Evolutionary conservation across 2,797 vertebrate species (phyloP), one percentile per base, ranked within the genome.

Genomic region (Perodicticus potto): DNA sequence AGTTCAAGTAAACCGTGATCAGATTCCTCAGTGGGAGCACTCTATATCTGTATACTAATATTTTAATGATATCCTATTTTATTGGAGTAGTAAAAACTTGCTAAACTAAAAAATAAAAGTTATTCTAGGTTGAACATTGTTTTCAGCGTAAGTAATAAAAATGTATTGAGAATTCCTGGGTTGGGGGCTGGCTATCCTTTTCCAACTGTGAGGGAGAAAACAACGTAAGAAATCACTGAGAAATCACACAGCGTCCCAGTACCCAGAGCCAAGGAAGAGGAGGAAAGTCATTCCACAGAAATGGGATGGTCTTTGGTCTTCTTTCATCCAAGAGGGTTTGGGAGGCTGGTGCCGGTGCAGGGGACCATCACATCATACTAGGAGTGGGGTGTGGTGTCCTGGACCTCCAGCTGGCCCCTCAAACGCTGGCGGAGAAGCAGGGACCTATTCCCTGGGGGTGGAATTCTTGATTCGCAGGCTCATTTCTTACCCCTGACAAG

Each of bases 401-500:
- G 76, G 73, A 32, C 81, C 77, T 84, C 45, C 37, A 20, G 87
- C 20, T 22, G 92, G 61, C 65, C 80, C 89, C 82, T 96, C 67
- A 32, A 93, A 83, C 49, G 78, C 74, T 69, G 32, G 32, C 20
- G 72, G 84, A 83, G 53, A n/a, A 85, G 72, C 32, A 86, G 40
- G 7, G 32, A 69, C 65, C 17, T n/a, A 17, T 19, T n/a, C 32
- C 81, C 78, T 37, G 19, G 59, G 92, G 97, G 98, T 88, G 94
- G 98, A 63, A 96, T 89, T 85, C 93, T 12, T 29, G 72, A 32
- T 86, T 32, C 63, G 6, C 9, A 86, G 63, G 65, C 93, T 98
- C 98, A 99, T 37, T 99, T 98, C 98, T 99, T 98, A 59, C 92
- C 96, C 93, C 98, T 98, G 69, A 86, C 95, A 49, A 99, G 98